phyloP scores from a whole-genome alignment of 35 echinoderm and acorn worm species.

The Anneissia japonica region DNA sequence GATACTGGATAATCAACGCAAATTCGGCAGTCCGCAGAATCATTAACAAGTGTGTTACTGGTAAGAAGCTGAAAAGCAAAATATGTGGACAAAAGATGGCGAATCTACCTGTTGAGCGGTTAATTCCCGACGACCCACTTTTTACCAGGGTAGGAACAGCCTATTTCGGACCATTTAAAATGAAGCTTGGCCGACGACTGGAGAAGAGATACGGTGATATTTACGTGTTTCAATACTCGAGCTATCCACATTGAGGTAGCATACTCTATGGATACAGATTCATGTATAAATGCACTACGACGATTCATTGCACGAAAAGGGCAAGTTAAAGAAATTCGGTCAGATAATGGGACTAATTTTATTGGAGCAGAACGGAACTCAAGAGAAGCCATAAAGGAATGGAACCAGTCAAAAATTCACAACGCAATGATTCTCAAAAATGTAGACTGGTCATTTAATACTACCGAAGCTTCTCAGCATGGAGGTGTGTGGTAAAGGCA shows the following conservation, averaged over 20 bases:
- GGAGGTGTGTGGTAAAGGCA: neutral
- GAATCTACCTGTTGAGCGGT: slow-evolving; percentile 35
- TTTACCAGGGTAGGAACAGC: slow-evolving; percentile 39
- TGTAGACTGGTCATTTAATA: slow-evolving; percentile 43
- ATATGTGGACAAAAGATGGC: slow-evolving; percentile 52
- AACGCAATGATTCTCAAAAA: neutral
- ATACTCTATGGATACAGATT: slow-evolving; percentile 7
- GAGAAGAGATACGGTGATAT: slow-evolving; percentile 54
- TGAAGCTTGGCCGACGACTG: neutral
- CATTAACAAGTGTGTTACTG: neutral
- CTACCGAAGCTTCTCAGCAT: slow-evolving; percentile 15
- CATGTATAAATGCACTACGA: slow-evolving; percentile 42
- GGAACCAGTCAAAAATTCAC: slow-evolving; percentile 10
- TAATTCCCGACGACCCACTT: slow-evolving; percentile 37
- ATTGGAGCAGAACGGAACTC: slow-evolving; percentile 22
- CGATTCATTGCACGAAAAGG: slow-evolving; percentile 30
- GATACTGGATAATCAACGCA: neutral
- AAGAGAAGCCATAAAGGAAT: slow-evolving; percentile 6
- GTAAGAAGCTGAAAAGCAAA: neutral
- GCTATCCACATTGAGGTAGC: slow-evolving; percentile 52
- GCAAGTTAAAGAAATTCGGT: slow-evolving; percentile 13
- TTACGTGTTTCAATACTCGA: slow-evolving; percentile 48
- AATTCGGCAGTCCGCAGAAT: neutral
- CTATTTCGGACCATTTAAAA: slow-evolving; percentile 25
- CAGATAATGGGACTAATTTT: slow-evolving; percentile 43